Evolutionary conservation across 1,140 invertebrate genomes (phyloP), one percentile per base, ranked within the genome.

Genomic region (Hypsibius dujardini): DNA sequence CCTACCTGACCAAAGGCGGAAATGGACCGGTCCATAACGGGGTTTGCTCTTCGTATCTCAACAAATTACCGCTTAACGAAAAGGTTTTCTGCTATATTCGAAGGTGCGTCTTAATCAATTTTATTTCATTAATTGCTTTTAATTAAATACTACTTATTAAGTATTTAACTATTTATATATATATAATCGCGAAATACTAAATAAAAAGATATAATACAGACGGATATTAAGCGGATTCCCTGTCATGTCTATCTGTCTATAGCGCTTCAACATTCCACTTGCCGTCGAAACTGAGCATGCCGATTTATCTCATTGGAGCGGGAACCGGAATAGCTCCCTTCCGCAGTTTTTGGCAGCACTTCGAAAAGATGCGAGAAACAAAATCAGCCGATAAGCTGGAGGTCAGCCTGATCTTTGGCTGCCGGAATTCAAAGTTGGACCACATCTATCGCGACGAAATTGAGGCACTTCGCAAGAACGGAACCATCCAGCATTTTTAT

Each of bases 291-390:
- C 79, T 85, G 2, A 84, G 83, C 73, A 85, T 86, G 46, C 93
- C 95, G 2, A 85, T 98, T 14, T 88, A 98, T 74, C 83, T 98
- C 78, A 90, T 98, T 70, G 94, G 95, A 42, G 93, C 95, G 1
- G 94, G 88, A 46, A 97, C 93, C 0, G 91, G 91, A 45, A 90
- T 94, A 45, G 90, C 90, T 0, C 91, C 91, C 1, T 95, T 93
- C 79, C 82, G 90, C 76, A 87, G 87, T 40, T 95, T 94, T 76
- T 94, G 90, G 90, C 88, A 93, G 77, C 88, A 93, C 76, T n/a
- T 73, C 70, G 69, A 40, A 1, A 0, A 72, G 40, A 69, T 78
- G 71, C n/a, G n/a, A n/a, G n/a, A n/a, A n/a, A n/a, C n/a, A n/a
- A n/a, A n/a, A n/a, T n/a, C n/a, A n/a, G n/a, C n/a, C n/a, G n/a